Percentiles rank a stretch among this genome's conserved stretches.
Conservation (phyloP, 2,888 invertebrate genomes). For the Herminia tarsipennalis region DNA sequence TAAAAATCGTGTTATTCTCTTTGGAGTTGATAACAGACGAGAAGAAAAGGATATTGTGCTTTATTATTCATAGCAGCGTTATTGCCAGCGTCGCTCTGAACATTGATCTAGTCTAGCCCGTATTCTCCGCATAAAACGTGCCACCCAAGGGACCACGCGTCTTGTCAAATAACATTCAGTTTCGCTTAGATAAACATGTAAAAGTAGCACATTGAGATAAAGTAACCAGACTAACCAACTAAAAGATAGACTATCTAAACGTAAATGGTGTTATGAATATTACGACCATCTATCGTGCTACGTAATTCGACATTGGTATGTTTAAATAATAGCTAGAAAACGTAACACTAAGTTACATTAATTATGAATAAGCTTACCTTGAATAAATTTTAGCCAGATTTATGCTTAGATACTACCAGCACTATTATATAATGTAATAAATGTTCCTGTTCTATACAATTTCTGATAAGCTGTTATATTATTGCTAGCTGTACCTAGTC, state of each 20-base stretch:
- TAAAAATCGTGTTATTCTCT: constrained; percentile 8
- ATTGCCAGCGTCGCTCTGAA: constrained; percentile 44
- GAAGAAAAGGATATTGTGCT: constrained; percentile 32
- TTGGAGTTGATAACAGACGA: constrained; percentile 9
- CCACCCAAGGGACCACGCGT: constrained; percentile 38
- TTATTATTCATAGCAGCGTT: constrained; percentile 53
- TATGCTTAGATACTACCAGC: not conserved
- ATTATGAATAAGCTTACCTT: constrained; percentile 26
- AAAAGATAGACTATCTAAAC: constrained; percentile 28
- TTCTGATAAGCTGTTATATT: no score
- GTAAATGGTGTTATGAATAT: not conserved
- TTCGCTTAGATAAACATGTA: constrained; percentile 20
- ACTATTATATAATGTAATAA: not conserved
- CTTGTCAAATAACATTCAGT: constrained; percentile 54
- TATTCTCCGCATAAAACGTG: constrained; percentile 53
- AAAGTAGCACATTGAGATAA: constrained; percentile 46
- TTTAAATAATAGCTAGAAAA: constrained; percentile 9
- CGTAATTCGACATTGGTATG: constrained; percentile 4
- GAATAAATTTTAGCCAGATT: constrained; percentile 8
- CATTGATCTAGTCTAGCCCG: constrained; percentile 51
- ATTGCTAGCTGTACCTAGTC: no score
- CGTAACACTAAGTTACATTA: constrained; percentile 5
- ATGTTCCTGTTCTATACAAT: no score
- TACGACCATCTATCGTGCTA: not conserved
- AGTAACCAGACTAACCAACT: constrained; percentile 17